phyloP scores from a whole-genome alignment of 2,888 invertebrate species.

The Unio pictorum region DNA sequence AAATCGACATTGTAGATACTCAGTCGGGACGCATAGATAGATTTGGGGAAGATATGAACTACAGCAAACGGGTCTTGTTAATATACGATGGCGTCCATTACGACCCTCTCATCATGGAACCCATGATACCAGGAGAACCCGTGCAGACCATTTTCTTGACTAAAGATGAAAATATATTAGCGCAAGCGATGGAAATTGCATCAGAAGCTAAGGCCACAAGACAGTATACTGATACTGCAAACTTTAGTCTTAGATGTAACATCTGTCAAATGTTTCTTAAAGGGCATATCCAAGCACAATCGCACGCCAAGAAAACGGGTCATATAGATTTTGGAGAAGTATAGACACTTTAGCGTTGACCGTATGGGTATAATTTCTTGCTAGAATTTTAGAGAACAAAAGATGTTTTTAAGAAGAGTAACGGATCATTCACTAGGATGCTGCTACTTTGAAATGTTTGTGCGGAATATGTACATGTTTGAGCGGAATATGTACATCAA shows the following conservation, averaged over 20 bases:
- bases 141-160: constrained; percentile 86
- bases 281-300: constrained; percentile 87
- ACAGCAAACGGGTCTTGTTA: constrained; percentile 86
- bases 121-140: constrained; percentile 66
- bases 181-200: constrained; percentile 88
- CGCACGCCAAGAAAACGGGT: constrained; percentile 87
- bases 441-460: no score
- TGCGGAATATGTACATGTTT: no score
- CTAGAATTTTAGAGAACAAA: no score
- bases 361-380: no score
- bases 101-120: constrained; percentile 92
- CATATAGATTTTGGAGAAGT: constrained; percentile 76
- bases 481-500: no score
- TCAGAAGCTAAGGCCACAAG: constrained; percentile 89
- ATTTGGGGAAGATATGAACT: constrained; percentile 91
- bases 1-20: constrained; percentile 95
- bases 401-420: no score
- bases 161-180: constrained; percentile 81
- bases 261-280: constrained; percentile 84
- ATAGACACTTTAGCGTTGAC: no score
- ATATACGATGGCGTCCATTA: constrained; percentile 97
- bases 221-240: constrained; percentile 91
- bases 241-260: constrained; percentile 87
- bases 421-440: no score
- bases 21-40: constrained; percentile 88